Evolutionary conservation across 2,888 invertebrate genomes (phyloP).

Genomic region (Platypus cylindrus): DNA sequence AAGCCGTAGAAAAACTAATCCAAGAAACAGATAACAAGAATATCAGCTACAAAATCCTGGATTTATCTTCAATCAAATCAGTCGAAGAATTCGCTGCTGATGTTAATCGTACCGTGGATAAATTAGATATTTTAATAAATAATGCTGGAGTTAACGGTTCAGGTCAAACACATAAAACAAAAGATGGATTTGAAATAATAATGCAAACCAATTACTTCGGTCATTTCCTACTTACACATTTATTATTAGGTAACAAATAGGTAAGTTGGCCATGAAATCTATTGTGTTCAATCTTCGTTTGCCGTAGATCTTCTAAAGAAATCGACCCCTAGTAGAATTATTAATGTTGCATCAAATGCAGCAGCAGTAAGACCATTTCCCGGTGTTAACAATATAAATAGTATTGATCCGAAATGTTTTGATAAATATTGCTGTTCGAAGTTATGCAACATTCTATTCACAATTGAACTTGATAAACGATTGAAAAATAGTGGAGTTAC

Average conservation of each 20-base stretch:
- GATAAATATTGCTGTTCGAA: slow-evolving; percentile 14
- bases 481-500: slow-evolving; percentile 19
- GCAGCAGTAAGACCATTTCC: background rate
- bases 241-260: too few relatives aligned
- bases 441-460: slow-evolving; percentile 23
- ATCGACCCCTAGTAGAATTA: slow-evolving; percentile 4
- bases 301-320: slow-evolving; percentile 6
- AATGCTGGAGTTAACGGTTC: slow-evolving; percentile 53
- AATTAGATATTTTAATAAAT: slow-evolving; percentile 48
- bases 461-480: slow-evolving; percentile 19
- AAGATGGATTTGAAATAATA: too few relatives aligned
- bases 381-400: slow-evolving; percentile 1
- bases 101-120: slow-evolving; percentile 38
- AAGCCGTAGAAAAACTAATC: slow-evolving; percentile 25
- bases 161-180: too few relatives aligned
- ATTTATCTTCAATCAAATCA: slow-evolving; percentile 41
- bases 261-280: too few relatives aligned
- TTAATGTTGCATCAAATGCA: slow-evolving; percentile 3
- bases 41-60: slow-evolving; percentile 34
- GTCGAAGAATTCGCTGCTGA: slow-evolving; percentile 48
- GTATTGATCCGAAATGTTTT: background rate
- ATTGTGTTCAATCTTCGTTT: too few relatives aligned
- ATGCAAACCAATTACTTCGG: too few relatives aligned
- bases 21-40: slow-evolving; percentile 28
- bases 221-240: too few relatives aligned